A percentile compares a stretch with the other conserved stretches of the same genome.
Conservation (phyloP, 1,140 invertebrate species). For the Wasmannia auropunctata region DNA sequence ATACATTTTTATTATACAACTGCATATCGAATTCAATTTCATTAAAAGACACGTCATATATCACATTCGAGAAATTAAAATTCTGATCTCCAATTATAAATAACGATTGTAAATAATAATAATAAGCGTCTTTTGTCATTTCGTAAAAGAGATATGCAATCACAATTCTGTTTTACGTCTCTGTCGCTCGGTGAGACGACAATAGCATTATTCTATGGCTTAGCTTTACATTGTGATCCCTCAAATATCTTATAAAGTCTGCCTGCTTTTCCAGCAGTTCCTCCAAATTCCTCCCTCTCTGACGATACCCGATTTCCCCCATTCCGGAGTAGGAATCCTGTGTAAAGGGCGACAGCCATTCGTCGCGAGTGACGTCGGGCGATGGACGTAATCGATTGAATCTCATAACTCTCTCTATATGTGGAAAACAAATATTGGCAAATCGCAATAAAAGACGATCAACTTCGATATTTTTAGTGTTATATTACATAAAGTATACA, state of each 20-base stretch:
- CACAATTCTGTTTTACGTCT: slow-evolving; percentile 11
- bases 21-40: neutral
- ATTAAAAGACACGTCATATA: neutral
- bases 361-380: slow-evolving; percentile 86
- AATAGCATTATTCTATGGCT: slow-evolving; percentile 83
- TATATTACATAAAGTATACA: neutral
- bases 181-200: slow-evolving; percentile 69
- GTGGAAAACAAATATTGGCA: slow-evolving; percentile 43
- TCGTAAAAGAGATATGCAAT: neutral
- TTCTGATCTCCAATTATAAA: neutral
- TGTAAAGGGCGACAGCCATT: slow-evolving; percentile 85
- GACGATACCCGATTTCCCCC: slow-evolving; percentile 86
- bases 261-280: slow-evolving; percentile 89
- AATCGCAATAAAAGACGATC: neutral
- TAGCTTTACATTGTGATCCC: slow-evolving; percentile 84
- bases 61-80: neutral
- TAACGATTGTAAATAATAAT: neutral
- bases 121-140: neutral
- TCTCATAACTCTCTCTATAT: slow-evolving; percentile 85
- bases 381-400: slow-evolving; percentile 86
- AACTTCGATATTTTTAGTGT: neutral
- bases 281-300: slow-evolving; percentile 85
- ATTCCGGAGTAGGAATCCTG: slow-evolving; percentile 84
- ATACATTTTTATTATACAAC: neutral
- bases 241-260: slow-evolving; percentile 85